Evolutionary conservation across 2,888 invertebrate species (phyloP), one percentile per base, ranked within the genome.

Genomic region (Drosophila dives): DNA sequence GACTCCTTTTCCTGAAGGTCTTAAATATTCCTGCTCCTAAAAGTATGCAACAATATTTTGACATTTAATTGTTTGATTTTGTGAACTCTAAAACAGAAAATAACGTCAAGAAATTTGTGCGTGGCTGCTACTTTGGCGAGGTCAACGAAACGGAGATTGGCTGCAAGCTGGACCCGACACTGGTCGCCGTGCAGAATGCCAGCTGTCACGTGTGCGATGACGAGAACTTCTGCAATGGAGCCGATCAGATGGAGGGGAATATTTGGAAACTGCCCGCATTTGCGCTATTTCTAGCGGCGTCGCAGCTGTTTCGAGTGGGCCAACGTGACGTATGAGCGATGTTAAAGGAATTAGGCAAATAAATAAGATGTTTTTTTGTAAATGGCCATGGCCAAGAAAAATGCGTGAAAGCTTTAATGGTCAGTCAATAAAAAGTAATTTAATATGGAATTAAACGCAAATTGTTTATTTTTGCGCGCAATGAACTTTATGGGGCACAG

Each of bases 51-150:
- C 66, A 69, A 23, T 26, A 60, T 36, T 63, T 10, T 53, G 15
- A 7, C 7, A 42, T 20, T 50, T 34, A n/a, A 49, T 48, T 60
- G 32, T 55, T 63, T 62, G 51, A 51, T 72, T 66, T 71, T 48
- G 75, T 65, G 55, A 26, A 20, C 38, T n/a, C 60, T 29, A 51
- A 65, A 55, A 50, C 80, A 91, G 91, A 91, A 79, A 68, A 89
- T 63, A 87, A 85, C 63, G 77, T 80, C n/a, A 72, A 64, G 17
- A 91, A 90, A 61, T 75, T 83, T 29, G 79, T 91, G 51, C 86
- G 91, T 34, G 91, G 83, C 71, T 91, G 91, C 61, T 91, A 89
- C 64, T 91, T 92, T 49, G 91, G 91, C 33, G 89, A 91, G 63
- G 77, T 86, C 65, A 91, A 91, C 73, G 90, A 90, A 49, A 92